Evolutionary conservation across 2,113 vertebrate genomes (phyloP).

Genomic region (Lagopus muta): DNA sequence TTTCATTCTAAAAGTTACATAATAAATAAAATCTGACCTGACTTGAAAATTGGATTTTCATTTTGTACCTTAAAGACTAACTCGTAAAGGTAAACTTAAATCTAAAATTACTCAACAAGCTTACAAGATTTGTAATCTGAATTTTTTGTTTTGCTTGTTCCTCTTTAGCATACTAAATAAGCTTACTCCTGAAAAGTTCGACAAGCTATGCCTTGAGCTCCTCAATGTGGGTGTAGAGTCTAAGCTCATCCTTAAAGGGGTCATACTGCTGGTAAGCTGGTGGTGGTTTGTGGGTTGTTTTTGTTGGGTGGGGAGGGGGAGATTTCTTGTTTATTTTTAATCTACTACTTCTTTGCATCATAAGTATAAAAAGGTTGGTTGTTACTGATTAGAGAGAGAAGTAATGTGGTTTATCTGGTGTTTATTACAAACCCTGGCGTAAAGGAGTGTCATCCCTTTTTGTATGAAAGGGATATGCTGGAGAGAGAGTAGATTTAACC

Average conservation of each 20-base stretch:
- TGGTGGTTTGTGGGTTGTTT: neutral
- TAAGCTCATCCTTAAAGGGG: conserved; percentile 99
- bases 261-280: conserved; percentile 98
- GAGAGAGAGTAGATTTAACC: neutral
- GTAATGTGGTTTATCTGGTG: neutral
- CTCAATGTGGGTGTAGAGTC: conserved; percentile 99
- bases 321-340: neutral
- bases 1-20: accelerated
- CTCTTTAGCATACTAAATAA: conserved; percentile 97
- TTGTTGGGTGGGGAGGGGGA: neutral
- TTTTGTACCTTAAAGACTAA: accelerated
- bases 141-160: neutral
- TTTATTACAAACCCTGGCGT: neutral
- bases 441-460: accelerated
- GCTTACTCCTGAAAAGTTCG: conserved; percentile 99
- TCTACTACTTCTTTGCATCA: neutral
- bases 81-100: neutral
- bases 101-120: accelerated
- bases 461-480: accelerated
- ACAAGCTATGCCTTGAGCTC: conserved; percentile 99
- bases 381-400: neutral
- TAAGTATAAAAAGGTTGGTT: neutral
- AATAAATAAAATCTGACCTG: neutral
- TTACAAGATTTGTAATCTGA: accelerated
- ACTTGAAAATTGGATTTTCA: accelerated